Evolutionary conservation across 2,888 invertebrate genomes (phyloP).

Genomic region (Miltochrista miniata): DNA sequence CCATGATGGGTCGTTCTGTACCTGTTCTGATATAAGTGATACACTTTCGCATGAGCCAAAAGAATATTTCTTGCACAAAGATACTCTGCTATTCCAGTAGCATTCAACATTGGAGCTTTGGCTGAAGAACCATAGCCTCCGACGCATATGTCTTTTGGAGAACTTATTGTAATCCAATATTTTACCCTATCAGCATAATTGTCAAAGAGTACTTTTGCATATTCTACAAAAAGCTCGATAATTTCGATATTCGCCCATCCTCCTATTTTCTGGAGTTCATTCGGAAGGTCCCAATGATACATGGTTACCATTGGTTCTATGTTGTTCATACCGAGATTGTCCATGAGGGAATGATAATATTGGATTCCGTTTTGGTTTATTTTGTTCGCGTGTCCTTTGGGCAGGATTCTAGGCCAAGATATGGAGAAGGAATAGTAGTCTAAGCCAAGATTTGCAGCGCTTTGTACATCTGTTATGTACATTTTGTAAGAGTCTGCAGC

Average conservation of each 20-base stretch:
- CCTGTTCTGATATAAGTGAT: constrained; percentile 74
- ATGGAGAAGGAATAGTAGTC: constrained; percentile 83
- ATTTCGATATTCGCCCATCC: constrained; percentile 76
- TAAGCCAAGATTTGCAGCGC: constrained; percentile 69
- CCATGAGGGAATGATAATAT: constrained; percentile 73
- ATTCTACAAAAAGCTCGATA: constrained; percentile 72
- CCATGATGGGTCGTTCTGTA: constrained; percentile 58
- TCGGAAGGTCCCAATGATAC: constrained; percentile 81
- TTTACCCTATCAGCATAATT: constrained; percentile 74
- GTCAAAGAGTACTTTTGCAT: constrained; percentile 63
- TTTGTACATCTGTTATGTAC: constrained; percentile 80
- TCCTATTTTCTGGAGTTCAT: constrained; percentile 77
- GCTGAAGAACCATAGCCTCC: constrained; percentile 64
- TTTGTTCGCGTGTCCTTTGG: constrained; percentile 78
- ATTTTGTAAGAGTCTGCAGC: constrained; percentile 84
- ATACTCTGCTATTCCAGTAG: constrained; percentile 69
- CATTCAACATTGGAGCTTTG: constrained; percentile 53
- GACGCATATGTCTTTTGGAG: constrained; percentile 66
- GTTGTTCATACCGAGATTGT: constrained; percentile 80
- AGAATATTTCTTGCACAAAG: constrained; percentile 72
- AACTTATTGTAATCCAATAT: constrained; percentile 84
- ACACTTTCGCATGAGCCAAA: constrained; percentile 79
- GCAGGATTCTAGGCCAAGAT: constrained; percentile 86
- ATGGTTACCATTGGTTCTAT: constrained; percentile 85
- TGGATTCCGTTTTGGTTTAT: constrained; percentile 76